Conservation (phyloP, 2,797 vertebrate species). For the Manis pentadactyla region DNA sequence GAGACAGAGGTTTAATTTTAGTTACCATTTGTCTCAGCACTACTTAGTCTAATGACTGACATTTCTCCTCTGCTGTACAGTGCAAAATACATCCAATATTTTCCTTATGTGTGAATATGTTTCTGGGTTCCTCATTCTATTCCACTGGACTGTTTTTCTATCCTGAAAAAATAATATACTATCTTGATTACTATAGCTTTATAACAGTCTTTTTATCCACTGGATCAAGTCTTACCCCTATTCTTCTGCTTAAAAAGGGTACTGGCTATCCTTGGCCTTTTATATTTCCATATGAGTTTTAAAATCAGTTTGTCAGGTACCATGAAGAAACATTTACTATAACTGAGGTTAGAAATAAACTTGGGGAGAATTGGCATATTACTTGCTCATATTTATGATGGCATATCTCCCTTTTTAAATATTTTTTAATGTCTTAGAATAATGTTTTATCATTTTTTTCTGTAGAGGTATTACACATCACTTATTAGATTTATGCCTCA, state of each 20-base stretch:
- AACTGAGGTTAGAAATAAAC: conserved; percentile 60
- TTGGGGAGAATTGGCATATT: background rate
- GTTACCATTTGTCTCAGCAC: background rate
- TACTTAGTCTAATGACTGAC: conserved; percentile 25
- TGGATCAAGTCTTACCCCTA: background rate
- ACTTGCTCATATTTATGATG: background rate
- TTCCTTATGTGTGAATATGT: background rate
- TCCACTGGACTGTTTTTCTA: conserved; percentile 44
- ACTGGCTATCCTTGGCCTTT: conserved; percentile 34
- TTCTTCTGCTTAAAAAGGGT: conserved; percentile 19
- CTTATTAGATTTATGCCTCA: conserved; percentile 53
- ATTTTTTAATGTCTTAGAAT: conserved; percentile 40
- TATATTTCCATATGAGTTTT: conserved; percentile 49
- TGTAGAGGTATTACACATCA: background rate
- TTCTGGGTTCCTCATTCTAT: conserved; percentile 23
- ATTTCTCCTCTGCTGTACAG: conserved; percentile 13
- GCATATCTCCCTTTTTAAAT: background rate
- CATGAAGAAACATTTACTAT: background rate
- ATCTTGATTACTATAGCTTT: conserved; percentile 2
- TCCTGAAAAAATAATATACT: conserved; percentile 34
- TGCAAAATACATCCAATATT: background rate
- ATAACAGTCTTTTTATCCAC: background rate
- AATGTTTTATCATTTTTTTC: conserved; percentile 22
- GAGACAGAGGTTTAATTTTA: background rate
- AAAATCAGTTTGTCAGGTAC: conserved; percentile 25